phyloP scores from a whole-genome alignment of 1,140 invertebrate genomes.

The Trypoxylus dichotomus region DNA sequence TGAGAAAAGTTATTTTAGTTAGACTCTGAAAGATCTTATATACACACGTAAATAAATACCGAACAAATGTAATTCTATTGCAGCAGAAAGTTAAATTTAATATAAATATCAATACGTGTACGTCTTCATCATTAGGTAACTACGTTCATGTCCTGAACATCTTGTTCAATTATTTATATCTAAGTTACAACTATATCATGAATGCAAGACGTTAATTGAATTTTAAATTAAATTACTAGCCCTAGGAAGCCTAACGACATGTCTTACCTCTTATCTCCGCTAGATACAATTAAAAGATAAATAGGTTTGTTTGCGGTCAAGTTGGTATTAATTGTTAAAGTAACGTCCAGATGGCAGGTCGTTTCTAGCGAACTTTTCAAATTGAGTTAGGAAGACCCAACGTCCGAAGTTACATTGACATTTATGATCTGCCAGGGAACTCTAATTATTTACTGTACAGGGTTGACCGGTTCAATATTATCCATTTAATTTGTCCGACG shows the following conservation, averaged over 20 bases:
- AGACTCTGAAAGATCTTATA: too few relatives aligned
- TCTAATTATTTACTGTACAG: background rate
- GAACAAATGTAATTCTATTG: too few relatives aligned
- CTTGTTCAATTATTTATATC: background rate
- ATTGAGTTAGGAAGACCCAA: background rate
- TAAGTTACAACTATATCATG: background rate
- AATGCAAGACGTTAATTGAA: background rate
- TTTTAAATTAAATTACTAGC: background rate
- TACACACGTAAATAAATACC: too few relatives aligned
- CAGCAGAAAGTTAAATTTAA: too few relatives aligned
- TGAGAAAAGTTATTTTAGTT: too few relatives aligned
- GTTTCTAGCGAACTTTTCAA: constrained; percentile 12
- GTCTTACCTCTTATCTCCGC: background rate
- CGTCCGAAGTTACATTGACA: constrained; percentile 4
- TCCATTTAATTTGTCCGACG: background rate
- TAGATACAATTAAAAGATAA: constrained; percentile 5
- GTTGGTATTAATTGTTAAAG: constrained; percentile 19
- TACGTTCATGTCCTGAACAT: too few relatives aligned
- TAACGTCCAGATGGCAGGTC: constrained; percentile 12
- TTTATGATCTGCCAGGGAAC: background rate
- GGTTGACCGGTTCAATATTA: background rate
- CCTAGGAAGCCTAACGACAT: background rate
- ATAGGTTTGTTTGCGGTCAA: constrained; percentile 21
- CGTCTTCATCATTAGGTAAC: too few relatives aligned
- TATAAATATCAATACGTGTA: too few relatives aligned